Evolutionary conservation across 2,797 vertebrate genomes (phyloP), one percentile per base, ranked within the genome.

Genomic region (Philypnodon macrostomus): DNA sequence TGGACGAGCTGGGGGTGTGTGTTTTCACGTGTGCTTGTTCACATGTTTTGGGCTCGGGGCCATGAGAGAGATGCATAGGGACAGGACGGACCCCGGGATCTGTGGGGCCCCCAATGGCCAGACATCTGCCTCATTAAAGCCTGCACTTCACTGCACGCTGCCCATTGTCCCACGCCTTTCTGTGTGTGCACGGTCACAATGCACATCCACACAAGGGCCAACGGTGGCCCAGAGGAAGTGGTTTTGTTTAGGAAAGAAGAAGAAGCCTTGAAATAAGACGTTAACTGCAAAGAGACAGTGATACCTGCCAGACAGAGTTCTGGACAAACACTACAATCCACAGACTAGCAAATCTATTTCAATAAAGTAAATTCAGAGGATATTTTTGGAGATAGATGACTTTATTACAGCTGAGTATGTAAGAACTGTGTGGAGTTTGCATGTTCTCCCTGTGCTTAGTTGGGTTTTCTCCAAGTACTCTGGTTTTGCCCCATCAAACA

Each of bases 41-140:
- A 73, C 70, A 72, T 79, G 70, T 75, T 77, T 82, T 32, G 57
- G 74, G 58, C 0, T 31, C 75, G 66, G 75, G 74, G 69, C 60
- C 55, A 70, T 63, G 66, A 75, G 73, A 75, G 73, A 75, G 65
- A 60, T 21, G 62, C 32, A 46, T 50, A 38, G 58, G 23, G 55
- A 61, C 71, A 59, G 66, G 31, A 49, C 37, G 53, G 76, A 32
- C 40, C 66, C 64, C 47, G 61, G 63, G 68, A 80, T 67, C 82
- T 73, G 83, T 61, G 79, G n/a, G 61, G 54, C 67, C 79, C 73
- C 82, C 83, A 85, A 79, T 79, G 74, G 84, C 79, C 82, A 88
- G 90, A 90, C 90, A 91, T 90, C 88, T 90, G 90, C 85, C 86
- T 89, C 86, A 90, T 91, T 91, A 90, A 85, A 51, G 82, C 80